Evolutionary conservation across 2,888 invertebrate species (phyloP).

Genomic region (Andrena minutula): DNA sequence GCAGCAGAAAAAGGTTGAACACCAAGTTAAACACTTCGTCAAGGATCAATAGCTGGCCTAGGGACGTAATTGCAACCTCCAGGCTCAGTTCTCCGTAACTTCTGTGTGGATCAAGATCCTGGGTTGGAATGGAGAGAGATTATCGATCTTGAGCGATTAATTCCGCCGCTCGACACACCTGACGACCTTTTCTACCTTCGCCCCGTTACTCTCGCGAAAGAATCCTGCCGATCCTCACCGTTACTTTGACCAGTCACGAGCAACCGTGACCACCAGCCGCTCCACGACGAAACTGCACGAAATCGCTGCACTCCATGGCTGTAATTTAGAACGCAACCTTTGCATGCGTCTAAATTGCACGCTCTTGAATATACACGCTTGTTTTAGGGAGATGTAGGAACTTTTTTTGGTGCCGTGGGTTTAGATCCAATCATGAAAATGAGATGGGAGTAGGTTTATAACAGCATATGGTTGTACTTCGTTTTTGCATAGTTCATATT

Average conservation of each 20-base stretch:
- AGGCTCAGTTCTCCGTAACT: constrained; percentile 11
- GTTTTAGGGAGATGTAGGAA: constrained; percentile 18
- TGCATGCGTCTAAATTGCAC: constrained; percentile 19
- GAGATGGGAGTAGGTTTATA: no score
- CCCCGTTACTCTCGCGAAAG: constrained; percentile 60
- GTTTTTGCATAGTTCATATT: no score
- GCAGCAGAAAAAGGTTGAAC: no score
- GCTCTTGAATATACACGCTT: not conserved
- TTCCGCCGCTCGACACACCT: constrained; percentile 53
- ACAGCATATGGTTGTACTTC: no score
- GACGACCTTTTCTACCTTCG: constrained; percentile 57
- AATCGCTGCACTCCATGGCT: constrained; percentile 42
- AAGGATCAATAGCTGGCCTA: constrained; percentile 27
- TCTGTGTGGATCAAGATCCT: constrained; percentile 44
- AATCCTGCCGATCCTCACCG: constrained; percentile 65
- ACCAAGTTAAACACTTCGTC: not conserved
- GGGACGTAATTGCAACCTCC: constrained; percentile 7
- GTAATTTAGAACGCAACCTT: constrained; percentile 37
- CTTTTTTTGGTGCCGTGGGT: not conserved
- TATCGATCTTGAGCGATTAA: constrained; percentile 47
- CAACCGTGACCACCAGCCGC: constrained; percentile 43
- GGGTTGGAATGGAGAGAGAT: constrained; percentile 4
- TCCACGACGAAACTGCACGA: constrained; percentile 43
- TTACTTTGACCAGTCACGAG: constrained; percentile 54
- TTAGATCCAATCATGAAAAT: no score